Conservation (phyloP, 2,113 vertebrate genomes). For the Bostrychus sinensis region DNA sequence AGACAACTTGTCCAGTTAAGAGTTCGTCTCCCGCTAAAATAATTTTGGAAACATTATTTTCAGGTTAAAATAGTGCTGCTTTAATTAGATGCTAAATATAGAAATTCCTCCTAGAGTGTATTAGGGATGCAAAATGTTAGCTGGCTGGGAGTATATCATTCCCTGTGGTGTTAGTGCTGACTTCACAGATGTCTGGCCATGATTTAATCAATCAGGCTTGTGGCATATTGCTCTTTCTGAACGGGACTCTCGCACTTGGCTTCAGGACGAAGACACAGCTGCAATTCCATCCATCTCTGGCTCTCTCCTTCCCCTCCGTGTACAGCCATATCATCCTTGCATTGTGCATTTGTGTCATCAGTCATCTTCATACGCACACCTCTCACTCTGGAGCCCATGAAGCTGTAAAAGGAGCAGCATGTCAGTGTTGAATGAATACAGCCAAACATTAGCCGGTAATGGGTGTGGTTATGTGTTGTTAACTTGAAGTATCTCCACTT, state of each 20-base stretch:
- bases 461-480: slow-evolving; percentile 26
- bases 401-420: slow-evolving; percentile 14
- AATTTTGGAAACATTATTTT: no score
- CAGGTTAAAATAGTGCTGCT: slow-evolving; percentile 13
- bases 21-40: no score
- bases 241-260: slow-evolving; percentile 25
- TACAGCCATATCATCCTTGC: slow-evolving; percentile 22
- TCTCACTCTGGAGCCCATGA: slow-evolving; percentile 19
- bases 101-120: slow-evolving; percentile 32
- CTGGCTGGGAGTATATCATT: slow-evolving; percentile 46
- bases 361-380: slow-evolving; percentile 46
- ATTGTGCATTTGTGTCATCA: slow-evolving; percentile 35
- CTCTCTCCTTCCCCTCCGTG: slow-evolving; percentile 14
- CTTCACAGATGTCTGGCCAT: slow-evolving; percentile 67
- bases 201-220: slow-evolving; percentile 64
- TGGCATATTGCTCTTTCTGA: slow-evolving; percentile 46
- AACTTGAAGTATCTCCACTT: slow-evolving; percentile 29
- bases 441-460: slow-evolving; percentile 30
- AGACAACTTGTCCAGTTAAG: no score
- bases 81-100: slow-evolving; percentile 64
- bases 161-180: slow-evolving; percentile 54
- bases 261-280: slow-evolving; percentile 32
- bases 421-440: slow-evolving; percentile 19
- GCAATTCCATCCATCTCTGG: slow-evolving; percentile 10
- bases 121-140: slow-evolving; percentile 54